phyloP scores from a whole-genome alignment of 1,140 invertebrate genomes.

The Pseudomyrmex cubaensis region DNA sequence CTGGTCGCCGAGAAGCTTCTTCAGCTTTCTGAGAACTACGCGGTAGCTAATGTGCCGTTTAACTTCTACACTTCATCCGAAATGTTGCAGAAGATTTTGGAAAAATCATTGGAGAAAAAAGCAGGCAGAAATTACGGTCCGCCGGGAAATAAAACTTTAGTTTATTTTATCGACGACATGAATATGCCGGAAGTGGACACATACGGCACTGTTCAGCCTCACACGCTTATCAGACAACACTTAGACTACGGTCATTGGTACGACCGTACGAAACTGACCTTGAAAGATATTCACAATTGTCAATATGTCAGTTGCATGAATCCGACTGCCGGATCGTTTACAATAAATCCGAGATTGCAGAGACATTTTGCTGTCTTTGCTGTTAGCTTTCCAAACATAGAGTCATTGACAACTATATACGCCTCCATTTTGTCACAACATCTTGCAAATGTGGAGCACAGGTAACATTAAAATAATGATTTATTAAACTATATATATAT shows the following conservation, averaged over 20 bases:
- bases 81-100: conserved; percentile 97
- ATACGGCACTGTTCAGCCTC: conserved; percentile 98
- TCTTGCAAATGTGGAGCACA: conserved; percentile 91
- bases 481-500: not conserved
- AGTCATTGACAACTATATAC: conserved; percentile 96
- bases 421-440: conserved; percentile 95
- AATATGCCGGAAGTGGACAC: conserved; percentile 98
- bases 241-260: conserved; percentile 98
- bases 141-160: conserved; percentile 96
- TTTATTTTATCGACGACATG: conserved; percentile 99
- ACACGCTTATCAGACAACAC: conserved; percentile 97
- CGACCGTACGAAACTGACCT: conserved; percentile 94
- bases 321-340: conserved; percentile 98
- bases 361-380: conserved; percentile 98
- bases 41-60: conserved; percentile 96
- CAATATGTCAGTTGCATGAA: conserved; percentile 99
- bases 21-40: conserved; percentile 93
- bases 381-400: conserved; percentile 94
- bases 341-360: conserved; percentile 97
- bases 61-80: conserved; percentile 99
- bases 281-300: conserved; percentile 98
- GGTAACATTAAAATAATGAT: conserved; percentile 83
- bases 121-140: conserved; percentile 98
- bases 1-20: conserved; percentile 94
- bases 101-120: conserved; percentile 98